Evolutionary conservation across 2,113 vertebrate species (phyloP), one percentile per base, ranked within the genome.

Genomic region (Suricata suricatta): DNA sequence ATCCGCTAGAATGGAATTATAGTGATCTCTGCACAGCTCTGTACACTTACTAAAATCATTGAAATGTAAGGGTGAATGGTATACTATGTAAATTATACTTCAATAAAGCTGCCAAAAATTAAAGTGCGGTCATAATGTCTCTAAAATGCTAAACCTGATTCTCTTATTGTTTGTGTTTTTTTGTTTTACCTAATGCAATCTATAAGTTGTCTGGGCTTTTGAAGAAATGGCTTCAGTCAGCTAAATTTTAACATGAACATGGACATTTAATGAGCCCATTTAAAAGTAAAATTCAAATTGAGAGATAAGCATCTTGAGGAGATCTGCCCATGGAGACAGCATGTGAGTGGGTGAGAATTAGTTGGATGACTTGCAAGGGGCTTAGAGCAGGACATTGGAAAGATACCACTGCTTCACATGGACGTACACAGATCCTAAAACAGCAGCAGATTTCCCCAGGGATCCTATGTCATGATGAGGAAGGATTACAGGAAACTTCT

Each of bases 401-500:
- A 97, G 88, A 98, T 77, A 97, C 92, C 92, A 97, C 69, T 7
- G 50, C 54, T 93, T 80, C 50, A 74, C 97, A 96, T 64, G 96
- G 72, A 96, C 80, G 88, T 93, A 96, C 97, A 95, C 93, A 98
- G 98, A 98, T 92, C 96, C 93, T 94, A 90, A 97, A 98, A 97
- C 96, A 98, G 97, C 94, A 98, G 97, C 97, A 97, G 95, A 91
- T 95, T 93, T 98, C 98, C 98, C 98, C 79, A 97, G 98, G 98
- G 99, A 98, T 98, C 87, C 74, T 90, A 80, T 98, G 98, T 98
- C 98, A 99, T 90, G 96, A 95, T 97, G 96, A 98, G 98, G 91
- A 98, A 98, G 97, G 98, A 98, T 99, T 98, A 98, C 98, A 99
- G 99, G 99, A 99, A 99, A 98, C 98, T 88, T 98, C 97, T 82